phyloP scores from a whole-genome alignment of 2,113 vertebrate species.

The Todiramphus chloris region DNA sequence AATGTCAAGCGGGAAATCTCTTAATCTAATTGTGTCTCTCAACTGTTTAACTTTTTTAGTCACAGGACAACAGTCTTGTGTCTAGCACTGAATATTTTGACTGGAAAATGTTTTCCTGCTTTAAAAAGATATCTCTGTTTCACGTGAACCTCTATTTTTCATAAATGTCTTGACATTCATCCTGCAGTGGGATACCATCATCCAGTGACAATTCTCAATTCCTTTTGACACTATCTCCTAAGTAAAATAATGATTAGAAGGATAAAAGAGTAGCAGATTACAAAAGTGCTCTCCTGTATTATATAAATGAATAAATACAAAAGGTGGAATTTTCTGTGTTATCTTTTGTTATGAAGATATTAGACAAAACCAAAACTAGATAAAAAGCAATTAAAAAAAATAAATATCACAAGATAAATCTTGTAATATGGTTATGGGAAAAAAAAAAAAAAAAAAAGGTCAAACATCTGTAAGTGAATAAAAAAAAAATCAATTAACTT shows the following conservation, averaged over 20 bases:
- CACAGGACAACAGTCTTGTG: neutral
- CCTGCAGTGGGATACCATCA: constrained; percentile 58
- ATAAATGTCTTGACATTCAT: constrained; percentile 66
- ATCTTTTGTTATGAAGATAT: neutral
- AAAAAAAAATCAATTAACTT: neutral
- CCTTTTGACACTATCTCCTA: constrained; percentile 57
- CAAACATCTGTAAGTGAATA: neutral
- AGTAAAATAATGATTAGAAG: constrained; percentile 49
- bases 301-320: neutral
- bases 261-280: constrained; percentile 25
- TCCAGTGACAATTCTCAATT: constrained; percentile 53
- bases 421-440: neutral
- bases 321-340: neutral
- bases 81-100: constrained; percentile 39
- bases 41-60: constrained; percentile 17
- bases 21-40: neutral
- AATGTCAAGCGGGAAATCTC: neutral
- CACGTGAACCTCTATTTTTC: constrained; percentile 64
- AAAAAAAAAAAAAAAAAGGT: no score
- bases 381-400: neutral
- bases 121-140: constrained; percentile 52
- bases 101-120: constrained; percentile 55
- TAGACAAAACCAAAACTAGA: neutral
- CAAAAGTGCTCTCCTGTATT: neutral
- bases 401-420: neutral